Evolutionary conservation across 2,888 invertebrate species (phyloP).

Genomic region (Geophilus truncorum): DNA sequence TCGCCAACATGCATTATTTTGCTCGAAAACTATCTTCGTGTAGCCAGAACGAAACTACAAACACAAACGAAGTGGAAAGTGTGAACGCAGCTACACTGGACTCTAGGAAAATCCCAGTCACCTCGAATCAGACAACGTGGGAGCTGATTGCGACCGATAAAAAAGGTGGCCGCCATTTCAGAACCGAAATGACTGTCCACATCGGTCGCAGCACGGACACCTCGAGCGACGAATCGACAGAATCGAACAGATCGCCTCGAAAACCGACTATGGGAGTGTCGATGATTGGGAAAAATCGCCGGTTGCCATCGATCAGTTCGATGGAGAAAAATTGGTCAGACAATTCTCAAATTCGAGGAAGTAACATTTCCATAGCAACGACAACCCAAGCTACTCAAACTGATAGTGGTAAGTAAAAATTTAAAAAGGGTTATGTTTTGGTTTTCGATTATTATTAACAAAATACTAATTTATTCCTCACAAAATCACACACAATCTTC

Average conservation of each 20-base stretch:
- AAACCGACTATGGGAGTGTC: slow-evolving; percentile 48
- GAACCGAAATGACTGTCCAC: slow-evolving; percentile 2
- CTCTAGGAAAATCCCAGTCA: not conserved
- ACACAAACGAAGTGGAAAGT: not conserved
- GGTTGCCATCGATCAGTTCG: slow-evolving; percentile 38
- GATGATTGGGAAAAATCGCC: slow-evolving; percentile 47
- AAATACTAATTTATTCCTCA: not conserved
- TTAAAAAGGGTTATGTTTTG: too few relatives aligned
- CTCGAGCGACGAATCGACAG: not conserved
- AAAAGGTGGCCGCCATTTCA: not conserved
- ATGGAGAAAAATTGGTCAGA: not conserved
- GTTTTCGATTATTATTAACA: slow-evolving; percentile 29
- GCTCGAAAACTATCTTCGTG: not conserved
- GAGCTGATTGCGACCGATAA: not conserved
- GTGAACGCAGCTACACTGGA: not conserved
- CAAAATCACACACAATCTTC: not conserved
- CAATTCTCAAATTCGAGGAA: not conserved
- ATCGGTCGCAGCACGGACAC: not conserved
- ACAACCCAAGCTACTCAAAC: slow-evolving; percentile 36
- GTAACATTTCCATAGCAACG: not conserved
- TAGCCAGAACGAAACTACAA: not conserved
- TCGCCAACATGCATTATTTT: not conserved
- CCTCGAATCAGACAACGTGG: not conserved
- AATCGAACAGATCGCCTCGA: slow-evolving; percentile 36
- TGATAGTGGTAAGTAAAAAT: slow-evolving; percentile 32